Evolutionary conservation across 2,797 vertebrate genomes (phyloP), one percentile per base, ranked within the genome.

Genomic region (Natrix natrix): DNA sequence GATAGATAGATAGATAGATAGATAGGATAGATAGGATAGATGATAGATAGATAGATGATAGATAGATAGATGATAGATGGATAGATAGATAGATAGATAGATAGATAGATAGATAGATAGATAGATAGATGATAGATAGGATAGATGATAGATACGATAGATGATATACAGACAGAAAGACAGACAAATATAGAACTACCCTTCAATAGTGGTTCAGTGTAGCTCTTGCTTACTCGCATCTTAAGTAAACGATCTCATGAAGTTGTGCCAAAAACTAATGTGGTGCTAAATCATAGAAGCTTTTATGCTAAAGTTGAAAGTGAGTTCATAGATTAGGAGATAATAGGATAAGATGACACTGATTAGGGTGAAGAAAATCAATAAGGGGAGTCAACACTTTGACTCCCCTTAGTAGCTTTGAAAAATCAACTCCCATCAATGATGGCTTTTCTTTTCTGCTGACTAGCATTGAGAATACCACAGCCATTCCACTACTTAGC

Each of bases 271-370:
- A 91, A 95, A 95, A 94, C 56, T 1, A 83, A 54, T 87, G 87
- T 59, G 4, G 12, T 87, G 32, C 63, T 91, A 91, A 95, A 92
- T 94, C 91, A 94, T 59, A 94, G 94, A 69, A n/a, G 37, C 69
- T 87, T 89, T 86, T 92, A 93, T 86, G 60, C 7, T 83, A 66
- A 20, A 13, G 61, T 48, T 91, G 93, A 92, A 95, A 32, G 94
- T 32, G 24, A 90, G 94, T 88, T 93, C 93, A 94, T 60, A 94
- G 91, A 92, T 94, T 91, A 92, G 60, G 63, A 94, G 89, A 90
- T 94, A 94, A 94, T 90, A 55, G 90, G 57, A 54, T 60, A 52
- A 13, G 88, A 66, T 83, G 91, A 7, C 55, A 92, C 22, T 61
- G 57, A 60, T 24, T 94, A 86, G 17, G 89, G 52, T 60, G 28